Conservation (phyloP, 2,888 invertebrate species). For the Strigamia transsilvanica region DNA sequence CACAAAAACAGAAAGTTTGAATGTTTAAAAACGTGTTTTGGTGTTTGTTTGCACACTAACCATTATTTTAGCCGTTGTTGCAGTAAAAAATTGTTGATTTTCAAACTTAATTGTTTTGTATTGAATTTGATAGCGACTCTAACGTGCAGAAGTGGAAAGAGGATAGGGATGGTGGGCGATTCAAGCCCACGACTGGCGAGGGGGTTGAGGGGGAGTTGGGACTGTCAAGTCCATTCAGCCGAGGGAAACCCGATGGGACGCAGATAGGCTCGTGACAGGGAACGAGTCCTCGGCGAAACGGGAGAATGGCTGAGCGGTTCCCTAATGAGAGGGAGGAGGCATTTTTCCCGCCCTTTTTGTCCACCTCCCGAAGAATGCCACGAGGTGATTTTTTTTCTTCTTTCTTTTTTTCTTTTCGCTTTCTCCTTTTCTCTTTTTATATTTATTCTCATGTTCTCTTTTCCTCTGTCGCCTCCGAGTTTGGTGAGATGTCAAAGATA, state of each 20-base stretch:
- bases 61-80: no score
- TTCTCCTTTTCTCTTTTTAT: slow-evolving; percentile 16
- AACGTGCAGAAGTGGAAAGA: not conserved
- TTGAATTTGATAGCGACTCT: no score
- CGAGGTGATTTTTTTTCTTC: not conserved
- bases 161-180: not conserved
- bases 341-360: slow-evolving; percentile 38
- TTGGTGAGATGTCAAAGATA: slow-evolving; percentile 38
- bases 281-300: slow-evolving; percentile 31
- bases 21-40: no score
- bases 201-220: slow-evolving; percentile 2
- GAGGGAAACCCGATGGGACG: slow-evolving; percentile 35
- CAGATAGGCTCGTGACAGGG: slow-evolving; percentile 38
- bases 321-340: slow-evolving; percentile 38
- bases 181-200: not conserved
- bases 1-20: no score
- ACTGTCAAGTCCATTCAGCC: slow-evolving; percentile 38
- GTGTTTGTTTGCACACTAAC: no score
- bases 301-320: slow-evolving; percentile 38
- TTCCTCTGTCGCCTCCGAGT: slow-evolving; percentile 35
- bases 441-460: slow-evolving; percentile 31
- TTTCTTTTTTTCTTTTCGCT: not conserved
- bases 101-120: no score
- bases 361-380: slow-evolving; percentile 27
- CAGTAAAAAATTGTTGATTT: no score